Conservation (phyloP, 2,888 invertebrate genomes). For the Drosophila borborema region DNA sequence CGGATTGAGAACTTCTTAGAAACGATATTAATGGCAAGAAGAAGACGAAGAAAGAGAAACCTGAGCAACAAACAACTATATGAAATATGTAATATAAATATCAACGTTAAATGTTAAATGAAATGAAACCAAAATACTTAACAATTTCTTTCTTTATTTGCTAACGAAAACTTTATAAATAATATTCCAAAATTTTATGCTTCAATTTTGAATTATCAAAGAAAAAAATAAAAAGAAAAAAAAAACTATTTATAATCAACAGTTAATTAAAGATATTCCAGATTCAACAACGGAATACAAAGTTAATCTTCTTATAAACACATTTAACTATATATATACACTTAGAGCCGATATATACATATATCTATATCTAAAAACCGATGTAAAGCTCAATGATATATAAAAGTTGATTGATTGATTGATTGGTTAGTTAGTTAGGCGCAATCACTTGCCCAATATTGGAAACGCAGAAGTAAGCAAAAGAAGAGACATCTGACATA, state of each 20-base stretch:
- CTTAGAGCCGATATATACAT: slow-evolving; percentile 23
- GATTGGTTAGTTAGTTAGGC: slow-evolving; percentile 38
- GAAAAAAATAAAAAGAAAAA: not conserved
- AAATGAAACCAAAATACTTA: slow-evolving; percentile 9
- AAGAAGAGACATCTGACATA: slow-evolving; percentile 17
- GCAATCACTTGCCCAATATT: slow-evolving; percentile 22
- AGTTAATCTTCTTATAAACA: slow-evolving; percentile 61
- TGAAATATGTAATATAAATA: slow-evolving; percentile 56
- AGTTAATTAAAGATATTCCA: slow-evolving; percentile 70
- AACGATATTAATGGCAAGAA: slow-evolving; percentile 25
- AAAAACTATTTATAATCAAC: slow-evolving; percentile 61
- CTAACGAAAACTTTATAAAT: slow-evolving; percentile 37
- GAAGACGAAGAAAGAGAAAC: slow-evolving; percentile 38
- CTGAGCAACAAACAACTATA: slow-evolving; percentile 43
- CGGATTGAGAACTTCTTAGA: slow-evolving; percentile 24
- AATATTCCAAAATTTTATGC: slow-evolving; percentile 56
- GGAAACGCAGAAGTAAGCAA: slow-evolving; percentile 26
- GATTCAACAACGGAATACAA: slow-evolving; percentile 55
- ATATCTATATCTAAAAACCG: slow-evolving; percentile 27
- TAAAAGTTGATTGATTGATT: slow-evolving; percentile 15
- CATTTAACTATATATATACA: slow-evolving; percentile 27
- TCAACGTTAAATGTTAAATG: slow-evolving; percentile 57
- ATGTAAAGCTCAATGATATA: slow-evolving; percentile 48
- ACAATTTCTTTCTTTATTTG: slow-evolving; percentile 23
- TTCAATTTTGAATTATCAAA: slow-evolving; percentile 44